Conservation (phyloP, 2,113 vertebrate genomes). For the Arothron firmamentum region DNA sequence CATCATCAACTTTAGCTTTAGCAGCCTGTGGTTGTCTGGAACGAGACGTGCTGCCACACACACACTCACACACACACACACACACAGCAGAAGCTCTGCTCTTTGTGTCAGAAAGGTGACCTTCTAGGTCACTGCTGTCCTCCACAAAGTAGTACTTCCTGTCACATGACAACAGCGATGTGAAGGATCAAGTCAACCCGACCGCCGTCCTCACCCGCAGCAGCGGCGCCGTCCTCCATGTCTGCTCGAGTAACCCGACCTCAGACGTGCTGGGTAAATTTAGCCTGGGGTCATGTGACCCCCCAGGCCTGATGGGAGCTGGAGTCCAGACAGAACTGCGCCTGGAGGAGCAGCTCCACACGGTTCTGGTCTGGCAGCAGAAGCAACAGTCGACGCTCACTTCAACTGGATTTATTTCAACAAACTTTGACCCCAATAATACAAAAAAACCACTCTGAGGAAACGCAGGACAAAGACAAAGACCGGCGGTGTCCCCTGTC, state of each 20-base stretch:
- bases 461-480: slow-evolving; percentile 15
- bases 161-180: too few species aligned
- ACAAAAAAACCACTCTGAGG: not conserved
- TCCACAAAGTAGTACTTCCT: too few species aligned
- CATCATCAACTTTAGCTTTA: too few species aligned
- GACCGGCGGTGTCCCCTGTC: not conserved
- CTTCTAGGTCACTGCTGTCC: too few species aligned
- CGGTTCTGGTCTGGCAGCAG: not conserved
- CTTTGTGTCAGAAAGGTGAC: too few species aligned
- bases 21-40: too few species aligned
- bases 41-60: too few species aligned
- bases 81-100: too few species aligned
- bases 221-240: slow-evolving; percentile 25
- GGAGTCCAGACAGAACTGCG: not conserved
- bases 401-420: slow-evolving; percentile 32
- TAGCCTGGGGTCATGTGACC: slow-evolving; percentile 50
- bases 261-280: slow-evolving; percentile 34
- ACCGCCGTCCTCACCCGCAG: too few species aligned
- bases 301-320: not conserved
- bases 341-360: too few species aligned
- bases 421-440: not conserved
- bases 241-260: slow-evolving; percentile 47
- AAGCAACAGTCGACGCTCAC: not conserved
- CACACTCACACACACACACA: not conserved
- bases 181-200: too few species aligned